phyloP scores from a whole-genome alignment of 2,113 vertebrate genomes.

The Engraulis encrasicolus region DNA sequence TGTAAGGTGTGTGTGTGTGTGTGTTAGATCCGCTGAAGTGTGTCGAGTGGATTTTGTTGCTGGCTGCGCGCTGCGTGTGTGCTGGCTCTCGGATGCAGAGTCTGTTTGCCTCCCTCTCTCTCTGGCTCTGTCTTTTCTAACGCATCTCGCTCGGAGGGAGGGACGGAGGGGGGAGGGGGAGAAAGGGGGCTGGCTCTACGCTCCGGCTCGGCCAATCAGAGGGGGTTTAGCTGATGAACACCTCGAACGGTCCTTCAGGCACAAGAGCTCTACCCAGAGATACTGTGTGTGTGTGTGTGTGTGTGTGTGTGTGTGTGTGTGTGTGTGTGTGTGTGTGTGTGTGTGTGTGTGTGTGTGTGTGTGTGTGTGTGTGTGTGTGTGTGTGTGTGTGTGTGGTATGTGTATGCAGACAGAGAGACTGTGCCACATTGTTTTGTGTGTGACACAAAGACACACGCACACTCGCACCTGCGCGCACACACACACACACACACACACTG shows the following conservation, averaged over 20 bases:
- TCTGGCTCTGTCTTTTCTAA: slow-evolving; percentile 58
- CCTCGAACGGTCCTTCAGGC: slow-evolving; percentile 68
- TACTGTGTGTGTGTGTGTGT: slow-evolving; percentile 45
- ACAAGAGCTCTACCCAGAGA: slow-evolving; percentile 78
- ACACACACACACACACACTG: background rate
- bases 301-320: slow-evolving; percentile 19
- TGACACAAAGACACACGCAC: no score
- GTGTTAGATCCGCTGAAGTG: background rate
- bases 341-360: no score
- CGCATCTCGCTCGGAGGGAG: slow-evolving; percentile 24
- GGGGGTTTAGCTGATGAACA: slow-evolving; percentile 58
- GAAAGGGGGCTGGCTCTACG: slow-evolving; percentile 55
- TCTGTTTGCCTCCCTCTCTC: slow-evolving; percentile 62
- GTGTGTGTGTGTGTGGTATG: no score
- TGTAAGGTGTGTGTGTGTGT: background rate
- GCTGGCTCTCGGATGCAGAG: slow-evolving; percentile 54
- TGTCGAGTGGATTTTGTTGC: slow-evolving; percentile 48
- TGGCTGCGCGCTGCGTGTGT: slow-evolving; percentile 57
- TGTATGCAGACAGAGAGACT: no score
- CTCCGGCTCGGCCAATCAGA: slow-evolving; percentile 71
- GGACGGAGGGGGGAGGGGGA: slow-evolving; percentile 56
- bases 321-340: no score
- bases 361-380: no score
- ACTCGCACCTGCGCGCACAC: slow-evolving; percentile 17
- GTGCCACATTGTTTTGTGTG: no score